Conservation (phyloP, 2,888 invertebrate genomes). For the Dryococelus australis region DNA sequence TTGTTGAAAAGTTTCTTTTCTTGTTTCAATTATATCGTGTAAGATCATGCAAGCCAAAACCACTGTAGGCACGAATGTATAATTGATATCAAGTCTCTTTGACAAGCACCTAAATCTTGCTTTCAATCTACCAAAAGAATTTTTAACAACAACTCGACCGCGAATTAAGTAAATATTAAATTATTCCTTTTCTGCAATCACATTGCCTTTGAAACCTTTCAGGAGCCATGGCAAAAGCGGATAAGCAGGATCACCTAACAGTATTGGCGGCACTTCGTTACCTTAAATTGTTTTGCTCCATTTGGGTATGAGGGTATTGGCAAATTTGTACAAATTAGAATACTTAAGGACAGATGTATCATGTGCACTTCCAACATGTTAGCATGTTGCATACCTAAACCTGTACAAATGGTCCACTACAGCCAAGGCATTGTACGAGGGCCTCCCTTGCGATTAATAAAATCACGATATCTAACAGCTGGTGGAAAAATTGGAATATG, state of each 20-base stretch:
- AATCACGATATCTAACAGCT: constrained; percentile 46
- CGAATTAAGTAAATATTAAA: not conserved
- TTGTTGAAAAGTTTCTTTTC: not conserved
- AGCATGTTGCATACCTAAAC: constrained; percentile 31
- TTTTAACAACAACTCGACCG: not conserved
- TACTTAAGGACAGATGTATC: constrained; percentile 13
- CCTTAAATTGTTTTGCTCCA: not conserved
- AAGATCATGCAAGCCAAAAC: not conserved
- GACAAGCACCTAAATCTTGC: not conserved
- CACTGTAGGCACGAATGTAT: not conserved
- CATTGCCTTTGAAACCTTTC: not conserved
- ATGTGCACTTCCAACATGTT: constrained; percentile 32
- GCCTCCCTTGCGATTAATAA: constrained; percentile 34
- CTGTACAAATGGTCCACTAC: constrained; percentile 47
- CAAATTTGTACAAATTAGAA: not conserved
- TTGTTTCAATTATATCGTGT: not conserved
- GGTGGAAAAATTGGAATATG: constrained; percentile 47
- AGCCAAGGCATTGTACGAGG: constrained; percentile 45
- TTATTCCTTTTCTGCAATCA: not conserved
- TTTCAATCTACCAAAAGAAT: not conserved
- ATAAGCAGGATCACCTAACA: constrained; percentile 13
- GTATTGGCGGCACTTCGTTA: not conserved
- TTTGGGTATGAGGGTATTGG: not conserved
- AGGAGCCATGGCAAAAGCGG: not conserved
- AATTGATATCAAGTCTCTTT: not conserved